phyloP scores from a whole-genome alignment of 2,888 invertebrate species.

The Pristionchus arcanus region DNA sequence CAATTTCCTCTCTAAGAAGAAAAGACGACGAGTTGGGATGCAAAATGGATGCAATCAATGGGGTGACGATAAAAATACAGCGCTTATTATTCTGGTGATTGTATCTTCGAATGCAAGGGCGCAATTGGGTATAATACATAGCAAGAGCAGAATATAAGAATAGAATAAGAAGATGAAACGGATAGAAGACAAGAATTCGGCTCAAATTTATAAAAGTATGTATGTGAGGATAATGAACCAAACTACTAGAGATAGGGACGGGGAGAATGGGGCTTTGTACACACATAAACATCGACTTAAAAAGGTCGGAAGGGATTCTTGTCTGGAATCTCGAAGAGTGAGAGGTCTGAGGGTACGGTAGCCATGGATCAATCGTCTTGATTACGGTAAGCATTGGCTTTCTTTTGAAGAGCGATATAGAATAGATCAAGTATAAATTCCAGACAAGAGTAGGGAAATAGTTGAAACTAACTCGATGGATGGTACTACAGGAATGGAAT shows the following conservation, averaged over 20 bases:
- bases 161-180: constrained; percentile 30
- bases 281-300: constrained; percentile 16
- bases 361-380: constrained; percentile 28
- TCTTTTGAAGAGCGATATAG: neutral
- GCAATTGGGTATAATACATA: constrained; percentile 35
- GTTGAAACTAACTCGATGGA: neutral
- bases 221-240: neutral
- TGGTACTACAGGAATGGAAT: constrained; percentile 35
- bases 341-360: constrained; percentile 39
- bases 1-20: constrained; percentile 37
- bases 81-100: constrained; percentile 28
- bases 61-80: neutral
- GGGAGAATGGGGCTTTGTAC: constrained; percentile 31
- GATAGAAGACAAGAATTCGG: constrained; percentile 19
- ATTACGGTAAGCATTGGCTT: constrained; percentile 47
- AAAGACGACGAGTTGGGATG: constrained; percentile 12
- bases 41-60: neutral
- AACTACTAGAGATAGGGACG: neutral
- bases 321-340: constrained; percentile 13
- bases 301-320: neutral
- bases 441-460: constrained; percentile 27
- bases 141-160: constrained; percentile 19
- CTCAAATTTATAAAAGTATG: constrained; percentile 24
- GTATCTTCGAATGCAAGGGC: constrained; percentile 46
- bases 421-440: neutral